Percentiles rank a stretch among this genome's conserved stretches.
phyloP scores from a whole-genome alignment of 2,888 invertebrate species.

The Cerceris ruficornis region DNA sequence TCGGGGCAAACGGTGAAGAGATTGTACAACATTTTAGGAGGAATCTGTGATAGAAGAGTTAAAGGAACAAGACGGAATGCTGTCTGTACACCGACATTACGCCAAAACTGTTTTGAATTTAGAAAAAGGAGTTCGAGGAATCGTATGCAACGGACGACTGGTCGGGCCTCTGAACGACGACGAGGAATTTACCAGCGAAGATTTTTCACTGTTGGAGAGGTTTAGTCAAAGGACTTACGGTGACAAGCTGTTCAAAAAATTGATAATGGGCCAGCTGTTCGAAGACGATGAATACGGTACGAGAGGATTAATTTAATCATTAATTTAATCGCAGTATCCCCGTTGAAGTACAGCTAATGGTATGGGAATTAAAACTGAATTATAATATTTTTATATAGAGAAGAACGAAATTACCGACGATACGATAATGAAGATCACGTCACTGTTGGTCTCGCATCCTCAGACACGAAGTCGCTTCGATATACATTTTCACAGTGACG shows the following conservation, averaged over 20 bases:
- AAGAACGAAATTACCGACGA: constrained; percentile 85
- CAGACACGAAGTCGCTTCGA: constrained; percentile 88
- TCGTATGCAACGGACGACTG: constrained; percentile 94
- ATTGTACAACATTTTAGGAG: constrained; percentile 61
- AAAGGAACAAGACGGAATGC: constrained; percentile 62
- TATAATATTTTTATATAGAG: constrained; percentile 73
- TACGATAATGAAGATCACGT: constrained; percentile 89
- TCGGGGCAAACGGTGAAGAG: background rate
- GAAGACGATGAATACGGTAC: constrained; percentile 82
- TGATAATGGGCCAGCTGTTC: constrained; percentile 83
- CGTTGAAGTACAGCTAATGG: background rate
- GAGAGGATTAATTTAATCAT: constrained; percentile 1
- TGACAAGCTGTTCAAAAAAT: constrained; percentile 87
- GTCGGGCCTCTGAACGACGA: constrained; percentile 90
- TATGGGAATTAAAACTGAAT: background rate
- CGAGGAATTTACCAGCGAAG: constrained; percentile 92
- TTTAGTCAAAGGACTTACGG: constrained; percentile 87
- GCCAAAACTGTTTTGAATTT: constrained; percentile 88
- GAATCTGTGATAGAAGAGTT: constrained; percentile 64
- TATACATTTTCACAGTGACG: constrained; percentile 85
- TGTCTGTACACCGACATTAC: constrained; percentile 84
- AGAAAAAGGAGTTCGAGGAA: constrained; percentile 86
- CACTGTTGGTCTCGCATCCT: constrained; percentile 89
- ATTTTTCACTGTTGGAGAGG: constrained; percentile 94
- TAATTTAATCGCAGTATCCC: background rate